Evolutionary conservation across 2,113 vertebrate species (phyloP), one percentile per base, ranked within the genome.

Genomic region (Nanger granti): DNA sequence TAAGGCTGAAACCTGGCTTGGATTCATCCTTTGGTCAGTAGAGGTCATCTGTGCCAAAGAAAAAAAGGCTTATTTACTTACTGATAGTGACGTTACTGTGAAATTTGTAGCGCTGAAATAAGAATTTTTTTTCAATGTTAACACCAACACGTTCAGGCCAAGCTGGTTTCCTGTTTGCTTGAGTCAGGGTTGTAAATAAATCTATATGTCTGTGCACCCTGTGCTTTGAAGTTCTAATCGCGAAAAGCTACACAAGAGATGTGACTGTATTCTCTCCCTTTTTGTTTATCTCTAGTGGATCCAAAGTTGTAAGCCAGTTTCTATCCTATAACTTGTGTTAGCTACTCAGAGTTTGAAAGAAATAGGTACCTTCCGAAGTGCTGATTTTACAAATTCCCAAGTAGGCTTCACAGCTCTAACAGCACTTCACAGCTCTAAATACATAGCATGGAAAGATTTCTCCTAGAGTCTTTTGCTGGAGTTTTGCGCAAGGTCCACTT

Each of bases 1-100:
- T 28, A 57, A 89, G 31, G 69, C 24, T 90, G 87, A 41, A 54
- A 93, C 44, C 20, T 97, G 62, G 34, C 49, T 92, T 94, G 54
- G 52, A 87, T 82, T 94, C 87, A 90, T 82, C 80, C 57, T 96
- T 96, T 87, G 59, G 87, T 96, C 57, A 89, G 66, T 95, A 89
- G 76, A 93, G 84, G 87, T 92, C 93, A 93, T 60, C 34, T 83
- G 60, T 88, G 73, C 41, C 82, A 93, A 93, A 94, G 66, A 87
- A 95, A 90, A 49, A 89, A 85, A 89, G 54, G 26, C 4, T 24
- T 92, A 73, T 52, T 7, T 66, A 10, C 17, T 41, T 88, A 28
- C 6, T 96, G 57, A 17, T 73, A 52, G 7, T 89, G 52, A 89
- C 52, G 47, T 86, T 93, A 87, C 60, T 95, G 1, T 85, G 37